A percentile compares a stretch with the other conserved stretches of the same genome.
These are phyloP conservation scores for Tuta absoluta DNA, from an alignment of 2,888 invertebrate genomes.

Conservation along the genomic window DNA sequence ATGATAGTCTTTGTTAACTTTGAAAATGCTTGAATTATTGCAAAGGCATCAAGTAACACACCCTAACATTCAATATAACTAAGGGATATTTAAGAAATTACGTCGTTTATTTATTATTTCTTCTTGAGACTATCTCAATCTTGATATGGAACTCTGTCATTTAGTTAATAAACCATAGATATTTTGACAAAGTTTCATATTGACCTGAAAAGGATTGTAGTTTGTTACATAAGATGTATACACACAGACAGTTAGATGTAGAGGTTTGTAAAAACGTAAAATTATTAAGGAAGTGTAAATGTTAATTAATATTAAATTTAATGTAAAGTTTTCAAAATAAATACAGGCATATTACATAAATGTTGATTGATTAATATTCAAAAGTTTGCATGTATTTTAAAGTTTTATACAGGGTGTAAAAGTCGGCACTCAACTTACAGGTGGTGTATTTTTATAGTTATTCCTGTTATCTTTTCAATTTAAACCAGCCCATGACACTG, in stretches of 20 bases:
- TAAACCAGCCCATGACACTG: no score
- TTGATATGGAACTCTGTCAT: constrained; percentile 26
- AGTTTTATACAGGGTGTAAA: neutral
- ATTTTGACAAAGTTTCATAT: constrained; percentile 31
- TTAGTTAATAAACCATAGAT: constrained; percentile 1
- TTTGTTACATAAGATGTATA: constrained; percentile 39
- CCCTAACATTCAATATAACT: constrained; percentile 5
- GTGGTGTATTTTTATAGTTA: no score
- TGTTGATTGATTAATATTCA: constrained; percentile 10
- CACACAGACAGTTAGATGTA: constrained; percentile 37
- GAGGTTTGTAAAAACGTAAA: constrained; percentile 42
- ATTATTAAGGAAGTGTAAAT: constrained; percentile 44
- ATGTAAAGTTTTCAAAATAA: constrained; percentile 51
- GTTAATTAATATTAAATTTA: constrained; percentile 46
- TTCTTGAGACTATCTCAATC: neutral
- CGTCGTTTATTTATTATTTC: constrained; percentile 20
- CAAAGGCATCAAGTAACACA: constrained; percentile 5
- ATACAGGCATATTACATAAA: constrained; percentile 39
- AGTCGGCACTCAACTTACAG: no score
- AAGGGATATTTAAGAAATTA: neutral
- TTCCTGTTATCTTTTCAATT: no score
- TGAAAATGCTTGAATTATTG: neutral
- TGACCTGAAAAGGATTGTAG: constrained; percentile 9
- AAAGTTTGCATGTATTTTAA: neutral
- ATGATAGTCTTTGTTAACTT: constrained; percentile 15